A percentile compares a stretch with the other conserved stretches of the same genome.
Evolutionary conservation across 2,113 vertebrate genomes (phyloP).

Genomic region (Entomyzon cyanotis): DNA sequence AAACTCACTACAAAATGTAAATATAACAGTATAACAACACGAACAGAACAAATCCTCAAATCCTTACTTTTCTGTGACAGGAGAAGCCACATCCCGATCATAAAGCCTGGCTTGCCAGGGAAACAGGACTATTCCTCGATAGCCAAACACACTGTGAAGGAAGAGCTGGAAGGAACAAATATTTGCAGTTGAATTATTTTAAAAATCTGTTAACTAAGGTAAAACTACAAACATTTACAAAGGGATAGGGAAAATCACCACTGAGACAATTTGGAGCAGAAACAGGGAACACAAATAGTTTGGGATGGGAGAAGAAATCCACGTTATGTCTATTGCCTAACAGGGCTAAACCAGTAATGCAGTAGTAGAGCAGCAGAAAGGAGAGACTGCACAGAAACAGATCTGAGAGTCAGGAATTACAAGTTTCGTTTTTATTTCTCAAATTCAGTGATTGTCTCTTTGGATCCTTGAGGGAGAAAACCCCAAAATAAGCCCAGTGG

Average conservation of each 20-base stretch:
- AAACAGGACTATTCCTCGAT: constrained; percentile 94
- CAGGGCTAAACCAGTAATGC: neutral
- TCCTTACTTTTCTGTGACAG: constrained; percentile 88
- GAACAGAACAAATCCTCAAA: neutral
- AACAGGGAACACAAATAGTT: neutral
- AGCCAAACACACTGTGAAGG: constrained; percentile 96
- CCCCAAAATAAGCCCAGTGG: neutral
- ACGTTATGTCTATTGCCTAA: neutral
- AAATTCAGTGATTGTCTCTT: neutral
- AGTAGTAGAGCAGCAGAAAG: neutral
- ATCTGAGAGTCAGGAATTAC: neutral
- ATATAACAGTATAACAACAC: neutral
- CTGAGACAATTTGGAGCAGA: neutral
- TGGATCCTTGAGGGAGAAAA: neutral
- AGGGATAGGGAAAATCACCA: neutral
- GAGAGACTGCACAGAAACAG: neutral
- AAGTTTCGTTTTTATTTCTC: neutral
- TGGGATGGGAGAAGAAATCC: neutral
- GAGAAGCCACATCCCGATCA: constrained; percentile 90
- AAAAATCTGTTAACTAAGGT: neutral
- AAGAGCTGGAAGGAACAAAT: constrained; percentile 82
- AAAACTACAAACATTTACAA: neutral
- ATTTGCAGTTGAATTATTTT: neutral
- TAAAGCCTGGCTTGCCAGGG: constrained; percentile 98
- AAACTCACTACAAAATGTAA: neutral